A percentile compares a stretch with the other conserved stretches of the same genome.
phyloP scores from a whole-genome alignment of 2,113 vertebrate genomes.

The Bubo scandiacus region DNA sequence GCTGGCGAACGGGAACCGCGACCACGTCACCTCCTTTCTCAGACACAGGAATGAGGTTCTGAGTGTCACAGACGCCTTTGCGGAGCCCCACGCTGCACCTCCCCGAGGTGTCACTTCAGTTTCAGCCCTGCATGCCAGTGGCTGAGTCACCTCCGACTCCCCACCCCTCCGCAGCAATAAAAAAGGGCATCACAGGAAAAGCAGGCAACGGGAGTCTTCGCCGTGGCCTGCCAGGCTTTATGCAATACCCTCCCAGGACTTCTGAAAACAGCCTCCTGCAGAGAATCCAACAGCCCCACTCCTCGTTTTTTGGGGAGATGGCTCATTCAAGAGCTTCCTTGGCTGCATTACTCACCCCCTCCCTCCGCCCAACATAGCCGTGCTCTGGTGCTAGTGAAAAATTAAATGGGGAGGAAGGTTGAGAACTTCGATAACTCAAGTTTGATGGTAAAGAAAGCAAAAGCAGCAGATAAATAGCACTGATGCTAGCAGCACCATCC shows the following conservation, averaged over 20 bases:
- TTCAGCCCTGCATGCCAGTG: rapidly evolving
- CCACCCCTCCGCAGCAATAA: neutral
- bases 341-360: neutral
- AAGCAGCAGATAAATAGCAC: neutral
- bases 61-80: neutral
- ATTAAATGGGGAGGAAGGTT: rapidly evolving
- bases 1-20: rapidly evolving
- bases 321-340: neutral
- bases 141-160: neutral
- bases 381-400: neutral
- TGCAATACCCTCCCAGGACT: neutral
- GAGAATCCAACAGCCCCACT: rapidly evolving
- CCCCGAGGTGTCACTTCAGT: rapidly evolving
- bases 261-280: neutral
- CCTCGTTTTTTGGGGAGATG: rapidly evolving
- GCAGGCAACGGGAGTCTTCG: neutral
- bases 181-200: neutral
- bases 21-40: rapidly evolving
- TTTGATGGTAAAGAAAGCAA: neutral
- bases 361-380: no score
- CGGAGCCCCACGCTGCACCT: neutral
- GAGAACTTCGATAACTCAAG: neutral
- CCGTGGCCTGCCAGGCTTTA: no score
- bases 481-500: neutral
- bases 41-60: rapidly evolving